Evolutionary conservation across 2,797 vertebrate genomes (phyloP).

Genomic region (Falco concolor): DNA sequence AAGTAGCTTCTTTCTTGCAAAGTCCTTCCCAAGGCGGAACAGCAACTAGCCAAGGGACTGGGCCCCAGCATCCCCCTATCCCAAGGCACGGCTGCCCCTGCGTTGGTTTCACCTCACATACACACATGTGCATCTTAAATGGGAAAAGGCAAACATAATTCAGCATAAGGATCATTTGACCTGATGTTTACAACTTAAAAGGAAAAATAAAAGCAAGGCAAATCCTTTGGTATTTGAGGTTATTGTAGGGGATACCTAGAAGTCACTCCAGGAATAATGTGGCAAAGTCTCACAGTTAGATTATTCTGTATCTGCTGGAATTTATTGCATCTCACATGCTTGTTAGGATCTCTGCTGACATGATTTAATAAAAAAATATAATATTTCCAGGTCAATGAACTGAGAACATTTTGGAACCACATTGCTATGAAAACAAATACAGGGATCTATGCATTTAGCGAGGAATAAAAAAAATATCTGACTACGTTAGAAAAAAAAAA

Average conservation of each 20-base stretch:
- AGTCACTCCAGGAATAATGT: not conserved
- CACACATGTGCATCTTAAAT: not conserved
- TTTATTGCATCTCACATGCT: not conserved
- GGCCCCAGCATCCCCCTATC: not conserved
- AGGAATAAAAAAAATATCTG: not conserved
- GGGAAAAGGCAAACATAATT: not conserved
- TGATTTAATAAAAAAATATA: not conserved
- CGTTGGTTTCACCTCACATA: not conserved
- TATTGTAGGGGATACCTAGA: accelerated
- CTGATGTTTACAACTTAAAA: not conserved
- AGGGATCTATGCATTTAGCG: not conserved
- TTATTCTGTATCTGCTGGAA: not conserved
- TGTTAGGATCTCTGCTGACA: not conserved
- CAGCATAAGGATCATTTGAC: not conserved
- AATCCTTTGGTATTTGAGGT: not conserved
- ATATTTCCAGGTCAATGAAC: not conserved
- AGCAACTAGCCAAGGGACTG: not conserved
- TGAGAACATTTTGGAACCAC: not conserved
- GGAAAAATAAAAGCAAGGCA: not conserved
- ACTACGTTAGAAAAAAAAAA: not conserved
- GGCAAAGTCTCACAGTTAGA: not conserved
- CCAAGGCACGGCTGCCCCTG: not conserved
- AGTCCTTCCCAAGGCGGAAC: not conserved
- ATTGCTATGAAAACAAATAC: not conserved
- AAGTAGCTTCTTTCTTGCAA: not conserved